Conservation (phyloP, 1,140 invertebrate genomes). For the Leptinotarsa defecta region DNA sequence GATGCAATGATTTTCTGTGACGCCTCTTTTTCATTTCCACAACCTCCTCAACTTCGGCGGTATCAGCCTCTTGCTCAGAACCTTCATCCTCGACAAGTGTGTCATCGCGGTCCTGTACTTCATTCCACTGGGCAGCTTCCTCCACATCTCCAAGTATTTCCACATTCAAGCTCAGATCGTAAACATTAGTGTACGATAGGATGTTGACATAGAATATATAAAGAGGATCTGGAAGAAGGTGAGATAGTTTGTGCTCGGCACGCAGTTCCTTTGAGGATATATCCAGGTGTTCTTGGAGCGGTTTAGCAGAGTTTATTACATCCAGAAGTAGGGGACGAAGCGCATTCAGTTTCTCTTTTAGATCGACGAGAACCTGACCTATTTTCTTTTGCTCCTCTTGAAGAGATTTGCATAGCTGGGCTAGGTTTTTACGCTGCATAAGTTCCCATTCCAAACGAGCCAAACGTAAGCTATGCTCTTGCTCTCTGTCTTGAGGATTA, state of each 20-base stretch:
- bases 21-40: constrained; percentile 59
- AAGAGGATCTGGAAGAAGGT: constrained; percentile 78
- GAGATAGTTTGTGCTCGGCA: constrained; percentile 74
- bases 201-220: constrained; percentile 89
- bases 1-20: constrained; percentile 62
- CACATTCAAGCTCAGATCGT: constrained; percentile 59
- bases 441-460: constrained; percentile 91
- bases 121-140: constrained; percentile 72
- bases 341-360: constrained; percentile 79
- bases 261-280: constrained; percentile 78
- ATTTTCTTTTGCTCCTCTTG: constrained; percentile 74
- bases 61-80: constrained; percentile 67
- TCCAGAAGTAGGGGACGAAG: constrained; percentile 77
- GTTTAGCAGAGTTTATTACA: constrained; percentile 81
- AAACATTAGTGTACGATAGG: constrained; percentile 81
- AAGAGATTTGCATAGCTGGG: constrained; percentile 76
- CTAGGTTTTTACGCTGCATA: constrained; percentile 82
- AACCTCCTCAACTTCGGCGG: constrained; percentile 61
- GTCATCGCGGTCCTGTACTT: constrained; percentile 43
- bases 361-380: constrained; percentile 73
- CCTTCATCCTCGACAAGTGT: constrained; percentile 51
- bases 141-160: constrained; percentile 79
- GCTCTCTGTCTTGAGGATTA: constrained; percentile 38
- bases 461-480: constrained; percentile 77
- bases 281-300: constrained; percentile 86